These are phyloP conservation scores for Athalia circularis DNA, from an alignment of 2,888 invertebrate genomes.

Conservation along the genomic window DNA sequence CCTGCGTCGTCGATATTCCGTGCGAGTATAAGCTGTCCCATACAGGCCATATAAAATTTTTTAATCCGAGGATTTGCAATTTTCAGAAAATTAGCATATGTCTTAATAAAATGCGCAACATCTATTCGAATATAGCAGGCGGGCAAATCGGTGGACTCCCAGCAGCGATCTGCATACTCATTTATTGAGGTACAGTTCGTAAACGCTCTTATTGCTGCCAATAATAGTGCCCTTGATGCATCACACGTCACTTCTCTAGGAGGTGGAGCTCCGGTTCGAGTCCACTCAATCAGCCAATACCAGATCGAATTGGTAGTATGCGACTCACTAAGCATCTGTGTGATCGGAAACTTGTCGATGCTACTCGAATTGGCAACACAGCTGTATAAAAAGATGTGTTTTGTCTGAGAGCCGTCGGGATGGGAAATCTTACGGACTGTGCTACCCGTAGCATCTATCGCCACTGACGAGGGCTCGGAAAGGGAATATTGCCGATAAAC, in stretches of 20 bases:
- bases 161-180: too few species aligned
- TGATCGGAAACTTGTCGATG: neutral
- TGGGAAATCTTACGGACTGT: neutral
- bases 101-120: too few species aligned
- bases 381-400: constrained; percentile 20
- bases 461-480: neutral
- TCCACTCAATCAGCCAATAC: constrained; percentile 25
- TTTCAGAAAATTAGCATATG: too few species aligned
- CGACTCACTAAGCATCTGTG: constrained; percentile 5
- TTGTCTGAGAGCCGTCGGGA: neutral
- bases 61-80: too few species aligned
- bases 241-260: too few species aligned
- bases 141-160: too few species aligned
- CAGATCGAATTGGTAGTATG: constrained; percentile 12
- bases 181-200: too few species aligned
- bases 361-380: neutral
- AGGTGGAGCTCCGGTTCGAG: too few species aligned
- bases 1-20: neutral
- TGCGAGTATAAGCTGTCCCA: constrained; percentile 45
- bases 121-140: too few species aligned
- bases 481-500: constrained; percentile 34
- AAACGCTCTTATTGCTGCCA: too few species aligned
- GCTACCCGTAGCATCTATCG: constrained; percentile 18
- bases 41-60: constrained; percentile 48
- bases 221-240: too few species aligned